Percentiles rank a stretch among this genome's conserved stretches.
Conservation (phyloP, 2,888 invertebrate species). For the Sphaerophoria taeniata region DNA sequence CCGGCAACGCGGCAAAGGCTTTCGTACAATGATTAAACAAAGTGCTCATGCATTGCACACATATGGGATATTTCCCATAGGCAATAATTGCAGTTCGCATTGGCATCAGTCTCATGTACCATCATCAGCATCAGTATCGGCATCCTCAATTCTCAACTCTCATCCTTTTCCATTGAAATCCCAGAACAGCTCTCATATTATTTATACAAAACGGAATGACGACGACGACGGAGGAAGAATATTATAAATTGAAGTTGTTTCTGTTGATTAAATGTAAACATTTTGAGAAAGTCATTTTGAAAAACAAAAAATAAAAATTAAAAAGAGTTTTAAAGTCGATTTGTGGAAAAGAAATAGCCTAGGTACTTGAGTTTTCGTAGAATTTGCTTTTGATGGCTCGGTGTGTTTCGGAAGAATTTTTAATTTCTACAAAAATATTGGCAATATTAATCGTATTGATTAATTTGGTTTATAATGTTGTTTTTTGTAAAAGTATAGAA, state of each 20-base stretch:
- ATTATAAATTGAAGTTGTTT: slow-evolving; percentile 56
- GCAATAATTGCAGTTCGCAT: slow-evolving; percentile 51
- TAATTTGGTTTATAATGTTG: no score
- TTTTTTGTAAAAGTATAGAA: no score
- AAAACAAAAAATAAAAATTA: slow-evolving; percentile 3
- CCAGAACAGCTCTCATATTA: slow-evolving; percentile 40
- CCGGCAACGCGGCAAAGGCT: background rate
- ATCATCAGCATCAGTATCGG: background rate
- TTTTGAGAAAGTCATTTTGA: slow-evolving; percentile 68
- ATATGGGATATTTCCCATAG: slow-evolving; percentile 65
- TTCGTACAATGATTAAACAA: slow-evolving; percentile 45
- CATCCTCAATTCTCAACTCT: background rate
- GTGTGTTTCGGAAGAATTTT: no score
- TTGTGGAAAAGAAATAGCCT: background rate
- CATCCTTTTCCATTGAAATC: background rate
- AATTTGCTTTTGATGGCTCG: no score
- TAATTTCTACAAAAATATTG: no score
- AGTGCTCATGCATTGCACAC: slow-evolving; percentile 41
- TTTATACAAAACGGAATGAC: slow-evolving; percentile 41
- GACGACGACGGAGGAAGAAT: slow-evolving; percentile 20
- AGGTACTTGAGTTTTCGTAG: no score
- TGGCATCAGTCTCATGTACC: background rate
- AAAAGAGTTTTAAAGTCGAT: slow-evolving; percentile 31
- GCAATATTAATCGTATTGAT: no score
- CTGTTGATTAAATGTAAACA: slow-evolving; percentile 72